A percentile compares a stretch with the other conserved stretches of the same genome.
Conservation (phyloP, 2,888 invertebrate genomes). For the Trisateles emortualis region DNA sequence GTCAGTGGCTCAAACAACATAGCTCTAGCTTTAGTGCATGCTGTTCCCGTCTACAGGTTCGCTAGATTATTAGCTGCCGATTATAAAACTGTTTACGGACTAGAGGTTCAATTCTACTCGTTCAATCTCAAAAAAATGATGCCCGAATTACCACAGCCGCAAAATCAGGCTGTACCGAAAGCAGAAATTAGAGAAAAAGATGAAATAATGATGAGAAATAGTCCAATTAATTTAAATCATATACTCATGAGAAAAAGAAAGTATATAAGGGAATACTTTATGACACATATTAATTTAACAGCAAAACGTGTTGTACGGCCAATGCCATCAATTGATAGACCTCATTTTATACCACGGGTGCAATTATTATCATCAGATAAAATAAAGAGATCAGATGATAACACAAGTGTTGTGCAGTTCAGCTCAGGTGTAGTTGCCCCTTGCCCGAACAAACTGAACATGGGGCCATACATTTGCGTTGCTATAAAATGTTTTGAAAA, state of each 20-base stretch:
- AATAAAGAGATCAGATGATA: too few species aligned
- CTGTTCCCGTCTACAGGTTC: not conserved
- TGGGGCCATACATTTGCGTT: not conserved
- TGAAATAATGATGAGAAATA: not conserved
- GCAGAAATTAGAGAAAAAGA: not conserved
- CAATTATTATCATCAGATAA: too few species aligned
- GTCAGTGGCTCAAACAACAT: constrained; percentile 1
- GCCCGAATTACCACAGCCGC: too few species aligned
- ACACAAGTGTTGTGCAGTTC: not conserved
- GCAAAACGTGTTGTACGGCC: too few species aligned
- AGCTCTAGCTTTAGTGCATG: not conserved
- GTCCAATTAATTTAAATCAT: not conserved
- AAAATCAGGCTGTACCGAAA: too few species aligned
- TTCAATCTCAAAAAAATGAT: not conserved
- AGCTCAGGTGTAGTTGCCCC: not conserved
- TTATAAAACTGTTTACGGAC: not conserved
- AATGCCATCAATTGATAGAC: too few species aligned
- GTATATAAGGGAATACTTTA: not conserved
- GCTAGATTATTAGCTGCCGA: not conserved
- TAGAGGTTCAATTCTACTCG: not conserved
- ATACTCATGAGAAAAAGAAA: not conserved
- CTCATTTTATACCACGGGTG: too few species aligned
- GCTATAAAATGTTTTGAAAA: constrained; percentile 4
- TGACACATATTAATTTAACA: not conserved
- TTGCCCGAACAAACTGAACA: not conserved